Conservation (phyloP, 2,797 vertebrate species). For the Ptychadena robeensis region DNA sequence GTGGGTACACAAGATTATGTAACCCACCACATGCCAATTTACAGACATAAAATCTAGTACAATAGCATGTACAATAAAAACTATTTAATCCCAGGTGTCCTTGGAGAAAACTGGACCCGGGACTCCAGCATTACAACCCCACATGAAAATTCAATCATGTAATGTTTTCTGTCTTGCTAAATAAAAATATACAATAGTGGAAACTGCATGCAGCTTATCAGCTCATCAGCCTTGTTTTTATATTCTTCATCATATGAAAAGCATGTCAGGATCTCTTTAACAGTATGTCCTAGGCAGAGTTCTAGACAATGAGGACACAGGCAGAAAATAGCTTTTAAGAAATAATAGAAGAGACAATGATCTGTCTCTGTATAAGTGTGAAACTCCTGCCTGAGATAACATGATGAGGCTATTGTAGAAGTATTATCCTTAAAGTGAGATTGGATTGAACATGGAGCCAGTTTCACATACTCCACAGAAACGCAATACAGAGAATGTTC, state of each 20-base stretch:
- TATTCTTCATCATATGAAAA: conserved; percentile 3
- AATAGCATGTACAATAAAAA: too few species aligned
- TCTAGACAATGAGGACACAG: neutral
- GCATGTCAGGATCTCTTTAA: neutral
- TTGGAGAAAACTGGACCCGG: too few species aligned
- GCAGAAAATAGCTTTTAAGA: conserved; percentile 11
- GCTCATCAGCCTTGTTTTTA: conserved; percentile 19
- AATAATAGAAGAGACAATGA: conserved; percentile 12
- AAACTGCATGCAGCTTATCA: neutral
- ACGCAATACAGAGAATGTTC: neutral
- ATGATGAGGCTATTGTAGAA: conserved; percentile 9
- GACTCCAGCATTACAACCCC: too few species aligned
- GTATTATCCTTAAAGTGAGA: conserved; percentile 32
- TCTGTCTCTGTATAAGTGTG: neutral
- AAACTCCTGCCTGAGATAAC: conserved; percentile 26
- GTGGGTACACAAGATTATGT: too few species aligned
- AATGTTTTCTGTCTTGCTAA: neutral
- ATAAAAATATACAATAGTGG: conserved; percentile 13
- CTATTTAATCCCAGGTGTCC: too few species aligned
- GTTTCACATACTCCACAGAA: conserved; percentile 5
- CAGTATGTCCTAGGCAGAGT: conserved; percentile 5
- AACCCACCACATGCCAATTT: too few species aligned
- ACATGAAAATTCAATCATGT: too few species aligned
- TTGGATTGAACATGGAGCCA: conserved; percentile 5
- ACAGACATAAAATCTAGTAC: too few species aligned